A percentile compares a stretch with the other conserved stretches of the same genome.
Conservation (phyloP, 2,888 invertebrate species). For the Tachina fera region DNA sequence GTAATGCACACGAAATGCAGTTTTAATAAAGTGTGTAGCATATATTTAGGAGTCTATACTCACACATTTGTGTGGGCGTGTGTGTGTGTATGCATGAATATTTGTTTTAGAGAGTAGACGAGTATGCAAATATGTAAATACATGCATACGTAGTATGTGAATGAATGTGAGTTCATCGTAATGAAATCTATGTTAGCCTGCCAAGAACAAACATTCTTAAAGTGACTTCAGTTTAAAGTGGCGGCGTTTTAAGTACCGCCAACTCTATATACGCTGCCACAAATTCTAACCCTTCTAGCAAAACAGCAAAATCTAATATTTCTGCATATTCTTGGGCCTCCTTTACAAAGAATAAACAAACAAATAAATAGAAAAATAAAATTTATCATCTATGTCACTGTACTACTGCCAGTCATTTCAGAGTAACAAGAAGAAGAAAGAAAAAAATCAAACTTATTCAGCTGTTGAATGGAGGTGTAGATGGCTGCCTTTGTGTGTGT, state of each 20-base stretch:
- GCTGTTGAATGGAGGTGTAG: constrained; percentile 11
- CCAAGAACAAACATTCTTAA: constrained; percentile 66
- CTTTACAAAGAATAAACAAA: constrained; percentile 10
- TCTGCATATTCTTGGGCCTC: constrained; percentile 6
- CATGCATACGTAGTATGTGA: not conserved
- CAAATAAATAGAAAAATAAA: constrained; percentile 47
- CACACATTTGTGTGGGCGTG: not conserved
- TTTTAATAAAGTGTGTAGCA: constrained; percentile 46
- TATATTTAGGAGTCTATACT: constrained; percentile 30
- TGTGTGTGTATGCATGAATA: not conserved
- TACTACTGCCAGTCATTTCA: constrained; percentile 63
- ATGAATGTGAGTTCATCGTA: constrained; percentile 47
- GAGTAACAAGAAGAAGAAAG: not conserved
- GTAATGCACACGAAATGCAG: constrained; percentile 44
- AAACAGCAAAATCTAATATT: constrained; percentile 21
- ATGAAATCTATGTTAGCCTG: constrained; percentile 66
- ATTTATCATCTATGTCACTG: constrained; percentile 65
- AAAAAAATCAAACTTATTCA: constrained; percentile 31
- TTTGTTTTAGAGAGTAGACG: not conserved
- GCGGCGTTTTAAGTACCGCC: constrained; percentile 64
- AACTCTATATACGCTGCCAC: constrained; percentile 35
- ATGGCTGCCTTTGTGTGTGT: too few species aligned
- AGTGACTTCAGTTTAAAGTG: constrained; percentile 69
- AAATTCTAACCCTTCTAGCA: constrained; percentile 6
- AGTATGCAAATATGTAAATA: constrained; percentile 6